Evolutionary conservation across 2,113 vertebrate genomes (phyloP), one percentile per base, ranked within the genome.

Genomic region (Microcebus jonahi): DNA sequence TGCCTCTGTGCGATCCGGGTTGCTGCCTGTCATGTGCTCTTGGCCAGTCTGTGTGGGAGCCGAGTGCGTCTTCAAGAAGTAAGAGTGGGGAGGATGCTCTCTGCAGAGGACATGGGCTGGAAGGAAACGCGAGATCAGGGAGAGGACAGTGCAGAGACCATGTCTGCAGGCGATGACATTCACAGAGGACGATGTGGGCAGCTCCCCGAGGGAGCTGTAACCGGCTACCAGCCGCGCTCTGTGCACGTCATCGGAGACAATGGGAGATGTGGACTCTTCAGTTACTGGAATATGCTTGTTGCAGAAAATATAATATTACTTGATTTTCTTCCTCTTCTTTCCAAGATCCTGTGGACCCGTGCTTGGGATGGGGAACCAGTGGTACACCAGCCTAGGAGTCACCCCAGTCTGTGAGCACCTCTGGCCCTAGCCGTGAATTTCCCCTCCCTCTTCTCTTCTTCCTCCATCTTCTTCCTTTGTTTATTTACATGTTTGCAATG

Each of bases 31-130:
- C 5, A 42, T 23, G 53, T 21, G n/a, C 53, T 93, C 50, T 45
- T 57, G 79, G 36, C 31, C 7, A 18, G 65, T 59, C 39, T 50
- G 39, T 17, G 39, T 71, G 70, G 76, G 20, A 63, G 21, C 86
- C 31, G 42, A 89, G 42, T 6, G 14, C 5, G 9, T 36, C 67
- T 55, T 68, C 50, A 7, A 48, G 77, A 77, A 36, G 34, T 36
- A 48, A 71, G 31, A 23, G 11, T 10, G 6, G 15, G n/a, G 17
- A 20, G 6, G 36, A 4, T 6, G 3, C 18, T 79, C 12, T 48
- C 9, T 23, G 10, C 8, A 23, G 68, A 81, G 42, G 39, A 31
- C n/a, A 5, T 0, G 0, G n/a, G 21, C 10, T 36, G 2, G 42
- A 10, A 39, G 31, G 71, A 85, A 48, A 27, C 2, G 0, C 8